A percentile compares a stretch with the other conserved stretches of the same genome.
Evolutionary conservation across 2,113 vertebrate species (phyloP).

Genomic region (Neogobius melanostomus): DNA sequence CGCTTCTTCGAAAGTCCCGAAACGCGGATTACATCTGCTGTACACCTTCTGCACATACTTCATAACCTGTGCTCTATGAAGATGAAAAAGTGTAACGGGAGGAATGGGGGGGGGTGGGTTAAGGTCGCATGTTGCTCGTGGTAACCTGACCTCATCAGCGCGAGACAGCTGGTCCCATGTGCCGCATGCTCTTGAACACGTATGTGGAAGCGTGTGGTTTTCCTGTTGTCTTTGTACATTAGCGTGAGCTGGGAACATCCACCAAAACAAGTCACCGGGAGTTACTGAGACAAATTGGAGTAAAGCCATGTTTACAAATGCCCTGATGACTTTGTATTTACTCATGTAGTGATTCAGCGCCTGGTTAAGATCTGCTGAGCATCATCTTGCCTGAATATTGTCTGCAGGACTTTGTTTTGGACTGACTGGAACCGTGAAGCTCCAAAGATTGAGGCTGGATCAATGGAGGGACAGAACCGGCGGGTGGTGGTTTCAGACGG

Average conservation of each 20-base stretch:
- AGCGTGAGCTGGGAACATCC: constrained; percentile 7
- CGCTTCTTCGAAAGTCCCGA: background rate
- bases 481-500: constrained; percentile 87
- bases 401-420: constrained; percentile 90
- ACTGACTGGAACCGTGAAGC: constrained; percentile 98
- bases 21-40: background rate
- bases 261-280: constrained; percentile 1
- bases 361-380: no score
- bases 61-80: background rate
- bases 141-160: constrained; percentile 60
- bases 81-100: background rate
- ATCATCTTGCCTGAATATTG: background rate
- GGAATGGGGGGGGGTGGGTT: background rate
- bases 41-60: background rate
- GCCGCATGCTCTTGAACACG: constrained; percentile 1
- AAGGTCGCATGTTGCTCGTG: constrained; percentile 34
- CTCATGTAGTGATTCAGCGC: background rate
- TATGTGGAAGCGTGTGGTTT: constrained; percentile 10
- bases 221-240: constrained; percentile 34
- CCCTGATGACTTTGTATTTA: background rate
- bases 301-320: background rate
- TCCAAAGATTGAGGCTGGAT: constrained; percentile 91
- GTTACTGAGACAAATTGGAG: background rate
- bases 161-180: constrained; percentile 43
- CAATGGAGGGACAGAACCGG: constrained; percentile 85